These are phyloP conservation scores for Aspidiotus destructor DNA, from an alignment of 2,888 invertebrate genomes.

Conservation along the genomic window DNA sequence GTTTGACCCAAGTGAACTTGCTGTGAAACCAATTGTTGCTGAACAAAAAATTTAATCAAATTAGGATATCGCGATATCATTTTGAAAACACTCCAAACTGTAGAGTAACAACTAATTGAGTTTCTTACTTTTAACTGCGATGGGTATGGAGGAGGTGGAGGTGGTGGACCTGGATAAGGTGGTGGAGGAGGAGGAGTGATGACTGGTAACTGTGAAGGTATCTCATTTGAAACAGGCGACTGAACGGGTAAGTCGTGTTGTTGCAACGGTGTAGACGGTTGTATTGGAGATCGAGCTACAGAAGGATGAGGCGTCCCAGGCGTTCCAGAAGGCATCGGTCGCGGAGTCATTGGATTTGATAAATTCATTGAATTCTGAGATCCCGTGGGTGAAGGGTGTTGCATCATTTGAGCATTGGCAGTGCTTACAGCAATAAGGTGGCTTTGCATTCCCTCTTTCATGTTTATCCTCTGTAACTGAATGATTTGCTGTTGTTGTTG, in stretches of 20 bases:
- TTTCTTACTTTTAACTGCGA: constrained; percentile 43
- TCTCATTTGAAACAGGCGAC: constrained; percentile 22
- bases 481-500: constrained; percentile 34
- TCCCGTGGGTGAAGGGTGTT: constrained; percentile 37
- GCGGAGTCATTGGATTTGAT: constrained; percentile 3
- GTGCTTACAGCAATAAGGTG: too few relatives aligned
- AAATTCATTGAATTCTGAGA: constrained; percentile 5
- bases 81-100: background rate
- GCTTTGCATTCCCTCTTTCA: too few relatives aligned
- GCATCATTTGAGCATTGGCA: constrained; percentile 38
- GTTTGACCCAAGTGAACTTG: constrained; percentile 19
- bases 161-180: constrained; percentile 60
- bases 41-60: background rate
- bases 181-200: constrained; percentile 56
- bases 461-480: too few relatives aligned
- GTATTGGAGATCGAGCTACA: background rate
- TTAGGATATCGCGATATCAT: too few relatives aligned
- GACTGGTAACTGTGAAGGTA: constrained; percentile 43
- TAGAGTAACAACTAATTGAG: too few relatives aligned
- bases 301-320: constrained; percentile 17
- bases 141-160: constrained; percentile 60
- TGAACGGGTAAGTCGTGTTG: constrained; percentile 30
- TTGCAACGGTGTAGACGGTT: constrained; percentile 8
- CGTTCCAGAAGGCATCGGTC: constrained; percentile 5
- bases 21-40: constrained; percentile 24